Evolutionary conservation across 1,140 invertebrate species (phyloP), one percentile per base, ranked within the genome.

Genomic region (Drosophila sp.): DNA sequence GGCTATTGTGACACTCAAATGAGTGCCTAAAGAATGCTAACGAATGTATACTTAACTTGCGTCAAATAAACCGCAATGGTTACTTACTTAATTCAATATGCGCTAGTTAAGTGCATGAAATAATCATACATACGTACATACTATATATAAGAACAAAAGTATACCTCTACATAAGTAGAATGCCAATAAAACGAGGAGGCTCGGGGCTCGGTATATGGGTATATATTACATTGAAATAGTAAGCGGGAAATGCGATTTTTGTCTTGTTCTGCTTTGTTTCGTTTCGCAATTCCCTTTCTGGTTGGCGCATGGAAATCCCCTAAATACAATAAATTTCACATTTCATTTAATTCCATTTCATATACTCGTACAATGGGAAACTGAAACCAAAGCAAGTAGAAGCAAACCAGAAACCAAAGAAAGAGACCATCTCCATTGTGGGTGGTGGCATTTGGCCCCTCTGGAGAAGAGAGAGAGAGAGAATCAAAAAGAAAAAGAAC

Each of bases 331-430:
- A 86, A 86, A 86, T 86, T 86, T 82, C 77, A 87, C 83, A 86
- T 86, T 86, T 86, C 79, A 86, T 86, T 86, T 86, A 86, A 86
- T 87, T 87, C 83, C 83, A 86, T 86, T 86, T 87, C 83, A 86
- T 86, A 87, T 87, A 50, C 44, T 50, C 6, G 8, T 50, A 87
- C 83, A 87, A 86, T 83, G 79, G 76, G 83, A 86, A 82, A 76
- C 72, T 73, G 66, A 76, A 79, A 69, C 76, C 70, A 27, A 55
- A 64, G 17, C 17, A 17, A 17, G 17, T 17, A 17, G 17, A 17
- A 17, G 11, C 40, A 27, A 30, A 32, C 29, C 73, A 69, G 62
- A 66, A 81, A 75, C 55, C 66, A 72, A 82, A 82, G 75, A 86
- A 86, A 64, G 61, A 69, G 66, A 17, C 17, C 17, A 17, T 17